These are phyloP conservation scores for Pemphigus obesinymphae DNA, from an alignment of 1,140 invertebrate species.

Conservation along the genomic window DNA sequence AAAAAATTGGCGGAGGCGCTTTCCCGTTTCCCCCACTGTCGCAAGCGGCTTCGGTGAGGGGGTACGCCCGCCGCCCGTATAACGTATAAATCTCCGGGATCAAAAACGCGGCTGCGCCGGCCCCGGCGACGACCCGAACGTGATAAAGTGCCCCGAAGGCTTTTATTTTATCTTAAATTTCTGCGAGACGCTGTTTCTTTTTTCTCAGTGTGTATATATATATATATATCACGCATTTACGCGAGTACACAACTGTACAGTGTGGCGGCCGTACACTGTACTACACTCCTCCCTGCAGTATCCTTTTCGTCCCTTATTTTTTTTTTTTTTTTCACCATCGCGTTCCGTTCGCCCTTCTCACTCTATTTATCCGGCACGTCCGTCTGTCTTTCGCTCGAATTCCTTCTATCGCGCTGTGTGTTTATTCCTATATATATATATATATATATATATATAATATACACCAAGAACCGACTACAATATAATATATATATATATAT, in stretches of 20 bases:
- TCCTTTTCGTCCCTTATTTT: too few species aligned
- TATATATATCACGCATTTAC: not conserved
- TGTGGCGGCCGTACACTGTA: not conserved
- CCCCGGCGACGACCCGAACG: slow-evolving; percentile 34
- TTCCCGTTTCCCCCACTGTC: slow-evolving; percentile 22
- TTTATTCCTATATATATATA: too few species aligned
- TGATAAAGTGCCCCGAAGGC: slow-evolving; percentile 35
- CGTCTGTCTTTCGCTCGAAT: slow-evolving; percentile 8
- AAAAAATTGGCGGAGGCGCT: slow-evolving; percentile 19
- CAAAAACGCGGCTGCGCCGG: slow-evolving; percentile 26
- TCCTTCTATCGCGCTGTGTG: not conserved
- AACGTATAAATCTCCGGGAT: slow-evolving; percentile 24
- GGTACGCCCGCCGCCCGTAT: not conserved
- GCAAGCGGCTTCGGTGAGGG: not conserved
- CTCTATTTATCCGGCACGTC: not conserved
- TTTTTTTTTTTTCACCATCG: too few species aligned
- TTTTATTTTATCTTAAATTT: slow-evolving; percentile 41
- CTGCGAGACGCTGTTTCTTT: slow-evolving; percentile 31
- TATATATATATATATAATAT: too few species aligned
- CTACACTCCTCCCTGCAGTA: too few species aligned
- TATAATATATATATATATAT: too few species aligned
- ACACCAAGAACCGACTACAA: too few species aligned
- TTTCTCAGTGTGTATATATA: not conserved
- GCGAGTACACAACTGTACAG: not conserved
- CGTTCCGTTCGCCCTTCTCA: too few species aligned